Evolutionary conservation across 2,113 vertebrate genomes (phyloP), one percentile per base, ranked within the genome.

Genomic region (Austrofundulus limnaeus): DNA sequence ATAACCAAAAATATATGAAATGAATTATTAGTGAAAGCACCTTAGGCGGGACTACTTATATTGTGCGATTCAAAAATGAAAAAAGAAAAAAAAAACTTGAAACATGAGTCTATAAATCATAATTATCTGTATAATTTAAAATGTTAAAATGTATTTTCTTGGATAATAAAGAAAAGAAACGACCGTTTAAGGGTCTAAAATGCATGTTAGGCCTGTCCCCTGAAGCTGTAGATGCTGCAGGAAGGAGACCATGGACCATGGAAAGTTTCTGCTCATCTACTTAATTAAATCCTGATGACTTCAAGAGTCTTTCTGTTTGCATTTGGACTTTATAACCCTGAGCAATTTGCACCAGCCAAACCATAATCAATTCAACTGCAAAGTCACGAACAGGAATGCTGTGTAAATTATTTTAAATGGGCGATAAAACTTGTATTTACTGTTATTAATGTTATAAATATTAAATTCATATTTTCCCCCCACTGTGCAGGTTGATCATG

Each of bases 401-500:
- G 1, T 34, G 28, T 28, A 7, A 34, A 34, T 10, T 34, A 10
- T 34, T 34, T 10, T 8, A n/a, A 43, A n/a, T 42, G 5, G 15
- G 39, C 3, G 28, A 1, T 17, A 7, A 16, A 17, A 5, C 19
- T 38, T 38, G 19, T 20, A 9, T 14, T 15, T 7, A 14, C 5
- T 15, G 11, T 11, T 0, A 43, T 34, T 13, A 61, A 20, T n/a
- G 21, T 12, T 31, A 16, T 1, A 48, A 58, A 28, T 39, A 0
- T 41, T 25, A 25, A 13, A 4, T 25, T 66, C 1, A 38, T 2
- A 20, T 69, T 59, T 42, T 53, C 16, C 11, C 20, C n/a, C 23
- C 51, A n/a, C 41, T 72, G 10, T 23, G 1, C 61, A 92, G 87
- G 70, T n/a, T 62, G 52, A 81, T 61, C 38, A 87, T 92, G 91